Evolutionary conservation across 2,113 vertebrate genomes (phyloP).

Genomic region (Machaerirhynchus nigripectus): DNA sequence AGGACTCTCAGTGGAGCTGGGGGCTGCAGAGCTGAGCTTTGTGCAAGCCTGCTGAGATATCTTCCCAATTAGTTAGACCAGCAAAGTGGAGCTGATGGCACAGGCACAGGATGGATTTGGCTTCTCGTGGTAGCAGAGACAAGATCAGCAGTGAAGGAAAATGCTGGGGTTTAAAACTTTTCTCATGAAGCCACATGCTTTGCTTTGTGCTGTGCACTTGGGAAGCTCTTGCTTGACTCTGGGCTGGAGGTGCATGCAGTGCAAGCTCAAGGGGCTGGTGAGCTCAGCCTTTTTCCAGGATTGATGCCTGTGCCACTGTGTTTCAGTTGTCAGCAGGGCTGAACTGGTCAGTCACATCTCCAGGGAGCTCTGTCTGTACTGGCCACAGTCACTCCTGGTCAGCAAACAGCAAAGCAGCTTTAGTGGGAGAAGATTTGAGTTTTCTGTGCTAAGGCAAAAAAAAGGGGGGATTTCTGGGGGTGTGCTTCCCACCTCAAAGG

Average conservation of each 20-base stretch:
- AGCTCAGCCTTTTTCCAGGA: not conserved
- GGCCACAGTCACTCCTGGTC: not conserved
- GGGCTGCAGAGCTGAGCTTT: not conserved
- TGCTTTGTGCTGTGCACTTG: not conserved
- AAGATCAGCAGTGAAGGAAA: not conserved
- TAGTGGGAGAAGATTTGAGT: not conserved
- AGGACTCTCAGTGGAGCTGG: not conserved
- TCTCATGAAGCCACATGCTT: fast-evolving
- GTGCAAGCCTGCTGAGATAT: not conserved
- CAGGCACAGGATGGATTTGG: not conserved
- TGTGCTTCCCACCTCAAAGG: not conserved
- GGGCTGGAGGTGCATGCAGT: not conserved
- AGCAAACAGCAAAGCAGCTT: not conserved
- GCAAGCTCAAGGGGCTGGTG: not conserved
- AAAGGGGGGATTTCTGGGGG: not conserved
- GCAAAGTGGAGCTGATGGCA: not conserved
- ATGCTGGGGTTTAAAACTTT: not conserved
- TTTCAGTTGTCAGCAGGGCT: not conserved
- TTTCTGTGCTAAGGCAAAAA: not conserved
- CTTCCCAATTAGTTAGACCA: not conserved
- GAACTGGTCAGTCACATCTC: not conserved
- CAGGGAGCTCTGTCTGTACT: not conserved
- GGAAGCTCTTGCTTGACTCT: not conserved
- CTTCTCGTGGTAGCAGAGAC: not conserved
- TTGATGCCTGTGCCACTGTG: not conserved